Percentiles rank a stretch among this genome's conserved stretches.
phyloP scores from a whole-genome alignment of 2,888 invertebrate species.

The Epinotia nisella region DNA sequence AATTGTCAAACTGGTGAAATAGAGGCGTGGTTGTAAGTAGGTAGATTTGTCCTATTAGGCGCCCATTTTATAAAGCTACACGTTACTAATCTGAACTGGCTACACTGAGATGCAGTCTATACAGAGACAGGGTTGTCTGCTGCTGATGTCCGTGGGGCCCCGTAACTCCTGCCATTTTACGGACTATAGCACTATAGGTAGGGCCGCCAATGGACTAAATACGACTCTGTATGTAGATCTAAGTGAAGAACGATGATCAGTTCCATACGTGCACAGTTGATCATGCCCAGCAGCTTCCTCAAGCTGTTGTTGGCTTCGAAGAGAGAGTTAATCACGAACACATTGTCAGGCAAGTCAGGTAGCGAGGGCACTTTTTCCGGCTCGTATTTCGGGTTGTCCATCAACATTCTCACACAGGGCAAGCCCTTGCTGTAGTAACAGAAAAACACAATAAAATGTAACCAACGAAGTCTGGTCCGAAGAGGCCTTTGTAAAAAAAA shows the following conservation, averaged over 20 bases:
- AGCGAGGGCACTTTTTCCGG: conserved; percentile 64
- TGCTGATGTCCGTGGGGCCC: neutral
- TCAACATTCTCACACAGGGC: conserved; percentile 65
- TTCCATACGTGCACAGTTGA: conserved; percentile 65
- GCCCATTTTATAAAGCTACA: no score
- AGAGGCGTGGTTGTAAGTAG: no score
- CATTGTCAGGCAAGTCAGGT: conserved; percentile 83
- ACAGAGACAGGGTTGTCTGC: no score
- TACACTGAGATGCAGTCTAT: no score
- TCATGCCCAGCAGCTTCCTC: conserved; percentile 69
- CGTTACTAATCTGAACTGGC: no score
- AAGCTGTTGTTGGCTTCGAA: conserved; percentile 81
- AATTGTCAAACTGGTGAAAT: no score
- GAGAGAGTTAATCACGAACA: conserved; percentile 86
- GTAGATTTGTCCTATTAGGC: no score
- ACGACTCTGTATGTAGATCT: neutral
- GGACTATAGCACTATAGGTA: neutral
- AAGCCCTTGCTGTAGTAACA: conserved; percentile 57
- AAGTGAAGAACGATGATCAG: neutral
- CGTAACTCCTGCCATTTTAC: neutral
- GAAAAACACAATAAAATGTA: neutral
- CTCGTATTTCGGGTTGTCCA: conserved; percentile 68
- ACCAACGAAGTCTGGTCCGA: no score
- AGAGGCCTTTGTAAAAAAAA: no score
- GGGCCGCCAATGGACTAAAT: no score